Conservation (phyloP, 1,140 invertebrate species). For the Cotesia vestalis region DNA sequence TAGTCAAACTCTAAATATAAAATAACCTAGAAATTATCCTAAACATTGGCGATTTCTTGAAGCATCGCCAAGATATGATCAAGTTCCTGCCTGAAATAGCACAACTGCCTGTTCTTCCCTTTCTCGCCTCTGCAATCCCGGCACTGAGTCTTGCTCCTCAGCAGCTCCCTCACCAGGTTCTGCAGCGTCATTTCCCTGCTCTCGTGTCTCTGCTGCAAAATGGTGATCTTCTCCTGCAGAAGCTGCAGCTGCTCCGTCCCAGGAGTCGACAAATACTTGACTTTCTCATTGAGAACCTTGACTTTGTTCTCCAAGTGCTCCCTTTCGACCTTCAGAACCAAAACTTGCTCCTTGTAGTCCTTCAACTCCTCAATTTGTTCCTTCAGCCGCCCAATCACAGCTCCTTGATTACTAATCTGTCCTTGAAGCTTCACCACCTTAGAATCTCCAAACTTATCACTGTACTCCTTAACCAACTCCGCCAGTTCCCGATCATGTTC, state of each 20-base stretch:
- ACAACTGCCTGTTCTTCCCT: conserved; percentile 62
- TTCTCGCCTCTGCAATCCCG: conserved; percentile 56
- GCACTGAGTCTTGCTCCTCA: conserved; percentile 57
- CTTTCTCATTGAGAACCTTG: conserved; percentile 60
- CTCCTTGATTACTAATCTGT: conserved; percentile 66
- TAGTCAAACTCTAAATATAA: neutral
- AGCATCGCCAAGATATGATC: conserved; percentile 65
- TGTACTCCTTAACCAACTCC: conserved; percentile 61
- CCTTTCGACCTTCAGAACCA: conserved; percentile 68
- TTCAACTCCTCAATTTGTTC: conserved; percentile 65
- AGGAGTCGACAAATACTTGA: conserved; percentile 61
- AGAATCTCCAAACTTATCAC: conserved; percentile 58
- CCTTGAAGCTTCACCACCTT: conserved; percentile 62
- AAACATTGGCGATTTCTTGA: conserved; percentile 60
- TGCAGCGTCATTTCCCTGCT: conserved; percentile 65
- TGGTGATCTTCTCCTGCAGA: conserved; percentile 63
- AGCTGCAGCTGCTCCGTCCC: conserved; percentile 60
- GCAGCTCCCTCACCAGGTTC: conserved; percentile 63
- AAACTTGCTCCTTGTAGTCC: conserved; percentile 67
- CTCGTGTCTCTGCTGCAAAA: conserved; percentile 65
- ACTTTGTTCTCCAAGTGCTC: conserved; percentile 69
- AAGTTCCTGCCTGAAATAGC: conserved; percentile 65
- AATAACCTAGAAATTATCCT: conserved; percentile 40
- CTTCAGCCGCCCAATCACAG: conserved; percentile 67
- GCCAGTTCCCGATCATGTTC: conserved; percentile 80